Conservation (phyloP, 2,888 invertebrate species). For the Brachylomia viminalis region DNA sequence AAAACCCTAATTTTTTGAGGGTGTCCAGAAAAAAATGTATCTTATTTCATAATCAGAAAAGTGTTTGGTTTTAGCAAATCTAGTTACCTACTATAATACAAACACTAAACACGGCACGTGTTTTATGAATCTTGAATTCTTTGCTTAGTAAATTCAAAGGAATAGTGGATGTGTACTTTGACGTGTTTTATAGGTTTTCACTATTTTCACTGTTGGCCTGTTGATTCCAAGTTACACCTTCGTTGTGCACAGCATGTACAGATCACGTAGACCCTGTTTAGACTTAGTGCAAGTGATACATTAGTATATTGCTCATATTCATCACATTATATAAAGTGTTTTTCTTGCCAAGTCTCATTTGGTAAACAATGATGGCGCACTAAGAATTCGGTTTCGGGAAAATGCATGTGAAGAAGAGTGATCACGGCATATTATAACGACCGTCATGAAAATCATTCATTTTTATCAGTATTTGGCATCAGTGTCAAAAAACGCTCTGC, state of each 20-base stretch:
- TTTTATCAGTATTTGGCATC: not conserved
- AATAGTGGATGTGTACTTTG: constrained; percentile 15
- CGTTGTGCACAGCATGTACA: constrained; percentile 44
- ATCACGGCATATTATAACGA: not conserved
- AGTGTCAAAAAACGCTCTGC: not conserved
- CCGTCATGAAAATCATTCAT: not conserved
- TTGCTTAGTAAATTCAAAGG: constrained; percentile 37
- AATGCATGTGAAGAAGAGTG: not conserved
- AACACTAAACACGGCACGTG: constrained; percentile 30
- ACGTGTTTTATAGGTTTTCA: constrained; percentile 4
- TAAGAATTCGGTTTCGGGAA: not conserved
- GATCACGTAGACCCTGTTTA: constrained; percentile 15
- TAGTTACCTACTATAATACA: constrained; percentile 15
- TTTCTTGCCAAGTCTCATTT: not conserved
- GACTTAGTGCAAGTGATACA: constrained; percentile 28
- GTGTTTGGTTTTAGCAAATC: not conserved
- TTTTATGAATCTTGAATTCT: constrained; percentile 44
- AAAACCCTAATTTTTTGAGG: too few species aligned
- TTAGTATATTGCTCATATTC: not conserved
- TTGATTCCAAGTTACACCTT: constrained; percentile 40
- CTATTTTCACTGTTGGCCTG: constrained; percentile 9
- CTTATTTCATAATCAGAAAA: not conserved
- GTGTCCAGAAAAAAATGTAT: not conserved
- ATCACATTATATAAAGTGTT: not conserved
- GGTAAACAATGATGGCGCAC: not conserved